Evolutionary conservation across 2,888 invertebrate species (phyloP), one percentile per base, ranked within the genome.

Genomic region (Dastarcus helophoroides): DNA sequence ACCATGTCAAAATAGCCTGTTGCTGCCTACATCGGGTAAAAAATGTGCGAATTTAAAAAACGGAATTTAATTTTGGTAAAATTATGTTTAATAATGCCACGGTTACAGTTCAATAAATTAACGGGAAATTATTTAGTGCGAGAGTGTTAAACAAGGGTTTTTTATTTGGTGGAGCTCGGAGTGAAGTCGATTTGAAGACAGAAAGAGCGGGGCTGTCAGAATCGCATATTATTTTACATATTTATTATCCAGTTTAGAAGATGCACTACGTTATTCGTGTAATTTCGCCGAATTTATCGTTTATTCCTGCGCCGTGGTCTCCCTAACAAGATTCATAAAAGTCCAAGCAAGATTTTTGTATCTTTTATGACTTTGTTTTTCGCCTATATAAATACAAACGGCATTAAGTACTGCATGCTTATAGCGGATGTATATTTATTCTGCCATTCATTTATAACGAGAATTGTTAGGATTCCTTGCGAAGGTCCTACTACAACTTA

Each of bases 201-300:
- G 19, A 17, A 17, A 17, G 19, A 17, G n/a, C 19, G 19, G 19
- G n/a, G 19, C 19, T 17, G 19, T 17, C 19, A 17, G 19, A 17
- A n/a, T 17, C 24, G 10, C 36, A 39, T 45, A 45, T 46, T 46
- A 47, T 46, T 44, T 47, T 44, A 42, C 44, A 46, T 46, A 44
- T 47, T 47, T 47, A 47, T 47, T 46, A 44, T 40, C 41, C 34
- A 37, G 37, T 29, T 32, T 22, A 21, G 22, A 37, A 30, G 42
- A 36, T 38, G 37, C 39, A 36, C 33, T 42, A 41, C 38, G 32
- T 41, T 44, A 42, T 40, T 38, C 37, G 38, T 35, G 41, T 43
- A 46, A 47, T 47, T 47, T 47, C 41, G 41, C 34, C 39, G 39
- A 47, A 46, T 46, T 47, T 47, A 47, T 46, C 35, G 46, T 42